Conservation (phyloP, 1,140 invertebrate genomes). For the Chironomus tepperi region DNA sequence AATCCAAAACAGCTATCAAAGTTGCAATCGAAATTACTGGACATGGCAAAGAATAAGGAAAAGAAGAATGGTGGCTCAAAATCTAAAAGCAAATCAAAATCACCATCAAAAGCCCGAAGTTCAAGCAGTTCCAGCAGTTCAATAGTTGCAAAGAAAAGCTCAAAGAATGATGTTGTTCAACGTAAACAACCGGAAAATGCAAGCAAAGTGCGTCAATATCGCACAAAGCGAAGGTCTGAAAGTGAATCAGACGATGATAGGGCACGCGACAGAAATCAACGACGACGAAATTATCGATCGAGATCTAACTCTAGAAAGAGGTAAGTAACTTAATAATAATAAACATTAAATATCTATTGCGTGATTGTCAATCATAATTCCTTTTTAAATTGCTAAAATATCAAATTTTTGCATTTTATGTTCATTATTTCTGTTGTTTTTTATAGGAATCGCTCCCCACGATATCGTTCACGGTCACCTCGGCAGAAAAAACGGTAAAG, state of each 20-base stretch:
- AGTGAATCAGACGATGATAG: constrained; percentile 16
- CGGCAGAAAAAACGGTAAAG: neutral
- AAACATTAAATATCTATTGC: neutral
- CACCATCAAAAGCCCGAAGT: neutral
- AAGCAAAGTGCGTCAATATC: constrained; percentile 2
- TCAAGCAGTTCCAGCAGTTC: neutral
- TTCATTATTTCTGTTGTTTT: neutral
- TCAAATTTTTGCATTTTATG: neutral
- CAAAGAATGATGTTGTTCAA: neutral
- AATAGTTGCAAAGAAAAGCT: neutral
- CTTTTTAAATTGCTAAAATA: neutral
- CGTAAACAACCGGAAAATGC: neutral
- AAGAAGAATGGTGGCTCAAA: neutral
- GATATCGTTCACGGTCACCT: neutral
- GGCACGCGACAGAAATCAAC: neutral
- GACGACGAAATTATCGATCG: neutral
- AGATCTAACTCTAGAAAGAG: no score
- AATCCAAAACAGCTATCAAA: neutral
- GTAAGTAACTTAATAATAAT: neutral
- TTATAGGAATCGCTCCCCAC: neutral
- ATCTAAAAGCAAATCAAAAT: neutral
- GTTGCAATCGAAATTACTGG: neutral
- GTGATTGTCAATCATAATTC: neutral
- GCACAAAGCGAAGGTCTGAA: neutral
- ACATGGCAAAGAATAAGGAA: neutral